A percentile compares a stretch with the other conserved stretches of the same genome.
These are phyloP conservation scores for Cynoglossus semilaevis DNA, from an alignment of 2,113 vertebrate species.

Conservation along the genomic window DNA sequence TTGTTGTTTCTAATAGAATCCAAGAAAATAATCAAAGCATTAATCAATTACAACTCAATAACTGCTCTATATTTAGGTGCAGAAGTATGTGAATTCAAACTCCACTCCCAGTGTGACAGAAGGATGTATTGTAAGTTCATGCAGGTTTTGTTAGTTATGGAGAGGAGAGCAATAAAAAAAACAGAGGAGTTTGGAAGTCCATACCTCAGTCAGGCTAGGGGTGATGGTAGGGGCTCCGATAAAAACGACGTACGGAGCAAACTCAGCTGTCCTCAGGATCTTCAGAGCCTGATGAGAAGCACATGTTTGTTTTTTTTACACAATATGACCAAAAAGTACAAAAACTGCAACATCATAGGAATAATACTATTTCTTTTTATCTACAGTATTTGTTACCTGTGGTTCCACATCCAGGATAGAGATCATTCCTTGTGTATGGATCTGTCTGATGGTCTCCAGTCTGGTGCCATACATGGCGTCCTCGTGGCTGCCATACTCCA, in stretches of 20 bases:
- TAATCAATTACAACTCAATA: no score
- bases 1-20: no score
- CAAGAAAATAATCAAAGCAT: no score
- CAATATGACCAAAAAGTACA: background rate
- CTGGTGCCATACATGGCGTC: constrained; percentile 99
- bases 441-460: constrained; percentile 98
- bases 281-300: constrained; percentile 59
- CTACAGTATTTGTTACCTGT: constrained; percentile 77
- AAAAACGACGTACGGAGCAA: constrained; percentile 69
- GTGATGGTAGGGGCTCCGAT: constrained; percentile 71
- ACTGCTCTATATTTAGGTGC: background rate
- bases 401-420: constrained; percentile 98
- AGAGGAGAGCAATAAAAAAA: accelerated
- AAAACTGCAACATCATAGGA: no score
- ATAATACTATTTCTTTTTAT: no score
- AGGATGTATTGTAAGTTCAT: background rate
- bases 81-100: constrained; percentile 3
- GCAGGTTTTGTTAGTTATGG: background rate
- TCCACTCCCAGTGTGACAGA: background rate
- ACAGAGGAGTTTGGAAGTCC: accelerated
- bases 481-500: constrained; percentile 99
- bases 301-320: background rate
- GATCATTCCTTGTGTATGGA: constrained; percentile 93
- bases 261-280: constrained; percentile 72
- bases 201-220: constrained; percentile 67